These are phyloP conservation scores for Propithecus perrieri DNA, from an alignment of 2,797 vertebrate genomes.

Conservation along the genomic window DNA sequence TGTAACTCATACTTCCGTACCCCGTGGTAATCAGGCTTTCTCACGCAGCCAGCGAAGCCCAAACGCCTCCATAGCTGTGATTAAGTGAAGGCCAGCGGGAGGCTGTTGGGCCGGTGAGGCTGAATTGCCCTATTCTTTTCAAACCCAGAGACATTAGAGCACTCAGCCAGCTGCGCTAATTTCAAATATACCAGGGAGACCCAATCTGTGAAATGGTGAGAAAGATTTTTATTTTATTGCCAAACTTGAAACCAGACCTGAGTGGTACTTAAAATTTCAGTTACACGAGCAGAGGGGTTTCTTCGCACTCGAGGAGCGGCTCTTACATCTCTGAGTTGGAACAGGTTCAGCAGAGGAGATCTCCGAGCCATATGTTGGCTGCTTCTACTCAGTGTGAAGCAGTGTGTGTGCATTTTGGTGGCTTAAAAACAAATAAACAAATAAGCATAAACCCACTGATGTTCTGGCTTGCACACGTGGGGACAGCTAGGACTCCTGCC, in stretches of 20 bases:
- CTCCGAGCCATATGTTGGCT: not conserved
- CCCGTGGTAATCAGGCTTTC: not conserved
- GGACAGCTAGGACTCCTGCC: no score
- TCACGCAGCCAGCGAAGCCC: not conserved
- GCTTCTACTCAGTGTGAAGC: not conserved
- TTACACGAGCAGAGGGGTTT: constrained; percentile 26
- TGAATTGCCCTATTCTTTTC: constrained; percentile 24
- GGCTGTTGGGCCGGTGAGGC: not conserved
- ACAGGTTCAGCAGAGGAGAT: not conserved
- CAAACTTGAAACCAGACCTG: constrained; percentile 55
- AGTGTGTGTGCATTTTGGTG: not conserved
- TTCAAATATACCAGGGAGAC: constrained; percentile 17
- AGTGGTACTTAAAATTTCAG: constrained; percentile 52
- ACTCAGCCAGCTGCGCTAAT: not conserved
- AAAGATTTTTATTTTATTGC: constrained; percentile 60
- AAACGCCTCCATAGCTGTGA: not conserved
- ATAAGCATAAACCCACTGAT: not conserved
- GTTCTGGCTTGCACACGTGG: not conserved
- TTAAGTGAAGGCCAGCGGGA: not conserved
- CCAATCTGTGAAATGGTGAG: not conserved
- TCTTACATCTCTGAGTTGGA: not conserved
- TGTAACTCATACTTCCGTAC: not conserved
- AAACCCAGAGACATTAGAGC: not conserved
- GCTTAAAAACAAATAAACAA: not conserved
- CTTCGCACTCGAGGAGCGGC: constrained; percentile 33